Evolutionary conservation across 2,113 vertebrate genomes (phyloP).

Genomic region (Butorides virescens): DNA sequence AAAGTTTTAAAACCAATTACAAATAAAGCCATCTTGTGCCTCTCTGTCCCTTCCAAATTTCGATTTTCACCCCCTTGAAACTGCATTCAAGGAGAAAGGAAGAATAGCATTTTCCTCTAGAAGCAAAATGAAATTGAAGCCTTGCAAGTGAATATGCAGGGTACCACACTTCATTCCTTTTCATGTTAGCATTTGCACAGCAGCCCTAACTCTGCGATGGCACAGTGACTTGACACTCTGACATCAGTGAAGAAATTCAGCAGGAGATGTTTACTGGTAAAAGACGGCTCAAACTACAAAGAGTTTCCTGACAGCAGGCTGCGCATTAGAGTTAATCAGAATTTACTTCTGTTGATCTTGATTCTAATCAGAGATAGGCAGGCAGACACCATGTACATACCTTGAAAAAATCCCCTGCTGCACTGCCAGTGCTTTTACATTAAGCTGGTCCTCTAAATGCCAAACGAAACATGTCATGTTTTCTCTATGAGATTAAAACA

Average conservation of each 20-base stretch:
- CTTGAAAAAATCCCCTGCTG: slow-evolving; percentile 28
- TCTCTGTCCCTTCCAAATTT: not conserved
- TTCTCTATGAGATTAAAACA: slow-evolving; percentile 16
- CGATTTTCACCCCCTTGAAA: not conserved
- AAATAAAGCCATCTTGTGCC: not conserved
- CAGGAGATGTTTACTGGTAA: slow-evolving; percentile 13
- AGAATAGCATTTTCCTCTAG: not conserved
- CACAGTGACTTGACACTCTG: not conserved
- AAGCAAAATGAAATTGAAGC: not conserved
- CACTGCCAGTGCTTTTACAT: not conserved
- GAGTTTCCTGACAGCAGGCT: slow-evolving; percentile 35
- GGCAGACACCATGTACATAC: not conserved
- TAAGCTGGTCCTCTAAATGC: not conserved
- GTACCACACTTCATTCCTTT: not conserved
- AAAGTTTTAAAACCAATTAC: not conserved
- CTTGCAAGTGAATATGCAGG: not conserved
- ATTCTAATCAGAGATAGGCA: slow-evolving; percentile 47
- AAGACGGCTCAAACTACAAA: not conserved
- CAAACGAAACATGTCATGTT: not conserved
- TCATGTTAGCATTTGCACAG: not conserved
- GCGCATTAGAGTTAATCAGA: slow-evolving; percentile 24
- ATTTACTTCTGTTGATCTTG: slow-evolving; percentile 36
- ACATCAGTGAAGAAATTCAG: not conserved
- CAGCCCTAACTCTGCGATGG: not conserved
- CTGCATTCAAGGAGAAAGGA: not conserved